Base-by-base conservation (phyloP, 30 jellyfish, hydroid and myxozoan species). In the Hydractinia symbiolongicarpus region DNA sequence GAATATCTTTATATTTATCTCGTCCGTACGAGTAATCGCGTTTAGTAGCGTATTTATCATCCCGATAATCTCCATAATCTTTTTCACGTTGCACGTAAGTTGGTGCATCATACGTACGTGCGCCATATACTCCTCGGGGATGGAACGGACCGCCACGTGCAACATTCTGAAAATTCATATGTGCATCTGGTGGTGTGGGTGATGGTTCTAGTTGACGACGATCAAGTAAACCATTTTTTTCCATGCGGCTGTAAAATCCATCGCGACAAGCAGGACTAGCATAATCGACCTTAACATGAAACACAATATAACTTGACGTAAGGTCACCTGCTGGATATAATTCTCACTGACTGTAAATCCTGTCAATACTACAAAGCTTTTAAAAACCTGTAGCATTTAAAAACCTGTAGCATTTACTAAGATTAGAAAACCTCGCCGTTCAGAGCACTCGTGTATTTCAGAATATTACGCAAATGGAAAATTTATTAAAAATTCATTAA, bases 251-350 rank as follows among this genome's bases (percentile, higher is more conserved):
- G 72, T 93, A 93, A 84, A 87, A 93, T 3, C 96, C 96, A 4
- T 93, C 98, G 64, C 92, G 94, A 68, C 98, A 87, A 53, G 96
- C 85, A 8, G 95, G 95, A 80, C 98, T 93, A 19, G 98, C 98
- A 69, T 81, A 93, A 70, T 93, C 98, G 40, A 93, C 95, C 98
- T 93, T 11, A 30, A 30, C 1, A 30, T 30, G 44, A 30, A 30
- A 30, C 44, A 30, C 44, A 30, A 30, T 30, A 30, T 30, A 30
- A 30, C 44, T 1, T 30, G 44, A 30, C 44, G 44, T n/a, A 30
- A 30, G 44, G 44, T 30, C 2, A 30, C 2, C 44, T 30, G 44
- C 44, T 30, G 44, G 44, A 30, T 30, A 30, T 30, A 30, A 30
- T 30, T 30, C 44, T 30, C 44, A 30, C 44, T 30, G 44, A 30